phyloP scores from a whole-genome alignment of 2,888 invertebrate genomes.

The Lampropteryx suffumata region DNA sequence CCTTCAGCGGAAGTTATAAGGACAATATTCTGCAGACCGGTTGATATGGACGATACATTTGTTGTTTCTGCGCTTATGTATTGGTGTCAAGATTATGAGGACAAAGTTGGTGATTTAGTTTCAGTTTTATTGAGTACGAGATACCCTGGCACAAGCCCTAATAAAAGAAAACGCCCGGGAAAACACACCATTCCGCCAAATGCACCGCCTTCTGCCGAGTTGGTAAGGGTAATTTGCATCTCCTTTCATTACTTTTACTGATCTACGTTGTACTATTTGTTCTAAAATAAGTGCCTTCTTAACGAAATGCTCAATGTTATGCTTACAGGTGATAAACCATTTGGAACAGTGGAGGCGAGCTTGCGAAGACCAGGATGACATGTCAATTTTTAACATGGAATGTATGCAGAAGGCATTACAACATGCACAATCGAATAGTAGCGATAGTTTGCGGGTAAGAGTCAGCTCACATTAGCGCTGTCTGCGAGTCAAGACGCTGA shows the following conservation, averaged over 20 bases:
- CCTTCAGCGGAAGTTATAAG: constrained; percentile 93
- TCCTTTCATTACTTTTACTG: too few species aligned
- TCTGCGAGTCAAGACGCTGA: too few species aligned
- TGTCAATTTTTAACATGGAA: constrained; percentile 93
- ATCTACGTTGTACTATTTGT: too few species aligned
- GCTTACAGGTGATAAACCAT: constrained; percentile 90
- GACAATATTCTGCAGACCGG: constrained; percentile 90
- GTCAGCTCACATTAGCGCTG: too few species aligned
- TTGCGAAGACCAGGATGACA: constrained; percentile 86
- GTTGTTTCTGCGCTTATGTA: constrained; percentile 95
- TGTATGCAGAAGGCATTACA: constrained; percentile 96
- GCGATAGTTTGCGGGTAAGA: constrained; percentile 90
- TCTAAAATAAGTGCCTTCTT: too few species aligned
- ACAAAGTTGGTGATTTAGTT: constrained; percentile 92
- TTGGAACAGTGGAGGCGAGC: constrained; percentile 93
- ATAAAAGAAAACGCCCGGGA: constrained; percentile 93
- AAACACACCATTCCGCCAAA: constrained; percentile 87
- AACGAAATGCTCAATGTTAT: not conserved
- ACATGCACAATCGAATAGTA: constrained; percentile 93
- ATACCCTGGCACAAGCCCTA: constrained; percentile 94
- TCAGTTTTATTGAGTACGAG: constrained; percentile 90
- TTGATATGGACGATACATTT: constrained; percentile 91
- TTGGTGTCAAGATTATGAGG: constrained; percentile 97
- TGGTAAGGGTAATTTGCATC: constrained; percentile 69
- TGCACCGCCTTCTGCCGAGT: constrained; percentile 90